Conservation (phyloP, 2,797 vertebrate genomes). For the Molossus molossus region DNA sequence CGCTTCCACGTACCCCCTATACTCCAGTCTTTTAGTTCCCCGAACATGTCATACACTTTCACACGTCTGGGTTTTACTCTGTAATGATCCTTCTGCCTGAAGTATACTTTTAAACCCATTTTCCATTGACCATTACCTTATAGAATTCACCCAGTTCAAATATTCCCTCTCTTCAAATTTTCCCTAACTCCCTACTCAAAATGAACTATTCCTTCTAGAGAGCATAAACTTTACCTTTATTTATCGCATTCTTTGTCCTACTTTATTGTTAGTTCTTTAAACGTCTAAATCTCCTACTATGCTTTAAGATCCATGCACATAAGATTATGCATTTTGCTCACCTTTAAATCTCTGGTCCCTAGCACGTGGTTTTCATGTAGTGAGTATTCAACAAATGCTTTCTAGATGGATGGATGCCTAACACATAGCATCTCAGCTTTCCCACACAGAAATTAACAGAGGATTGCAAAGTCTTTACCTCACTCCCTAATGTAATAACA, state of each 20-base stretch:
- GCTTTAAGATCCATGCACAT: slow-evolving; percentile 25
- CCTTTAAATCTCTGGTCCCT: neutral
- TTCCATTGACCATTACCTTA: neutral
- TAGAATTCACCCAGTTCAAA: neutral
- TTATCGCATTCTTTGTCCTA: slow-evolving; percentile 42
- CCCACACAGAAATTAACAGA: slow-evolving; percentile 14
- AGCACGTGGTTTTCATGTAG: neutral
- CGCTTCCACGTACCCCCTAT: neutral
- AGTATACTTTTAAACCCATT: neutral
- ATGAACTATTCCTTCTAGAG: neutral
- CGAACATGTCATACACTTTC: neutral
- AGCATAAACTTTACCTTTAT: neutral
- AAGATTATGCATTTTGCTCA: neutral
- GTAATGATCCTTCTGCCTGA: neutral
- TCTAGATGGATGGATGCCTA: neutral
- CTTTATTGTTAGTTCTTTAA: neutral
- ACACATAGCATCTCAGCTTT: neutral
- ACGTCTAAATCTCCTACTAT: neutral
- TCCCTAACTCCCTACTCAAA: slow-evolving; percentile 17
- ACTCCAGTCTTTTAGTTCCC: neutral
- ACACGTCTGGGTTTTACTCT: neutral
- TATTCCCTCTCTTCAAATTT: neutral
- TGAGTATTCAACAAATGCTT: neutral
- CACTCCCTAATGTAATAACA: neutral
- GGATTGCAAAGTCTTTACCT: neutral